phyloP scores from a whole-genome alignment of 2,888 invertebrate species.

The Leucozona laternaria region DNA sequence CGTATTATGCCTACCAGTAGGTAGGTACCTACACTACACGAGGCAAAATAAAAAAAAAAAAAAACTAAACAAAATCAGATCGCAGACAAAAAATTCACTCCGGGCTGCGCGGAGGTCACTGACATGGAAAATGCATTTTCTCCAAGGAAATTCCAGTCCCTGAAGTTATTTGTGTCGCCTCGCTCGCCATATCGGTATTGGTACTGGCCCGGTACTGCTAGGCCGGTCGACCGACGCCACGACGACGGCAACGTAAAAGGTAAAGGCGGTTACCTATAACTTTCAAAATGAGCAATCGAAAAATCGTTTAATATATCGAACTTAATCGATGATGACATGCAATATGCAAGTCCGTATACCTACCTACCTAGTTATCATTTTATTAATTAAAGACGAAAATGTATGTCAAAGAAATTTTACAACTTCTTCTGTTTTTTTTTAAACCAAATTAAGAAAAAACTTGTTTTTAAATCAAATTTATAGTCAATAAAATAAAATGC shows the following conservation, averaged over 20 bases:
- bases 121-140: slow-evolving; percentile 74
- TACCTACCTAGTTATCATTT: slow-evolving; percentile 5
- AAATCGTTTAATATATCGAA: slow-evolving; percentile 35
- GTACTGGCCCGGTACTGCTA: too few species aligned
- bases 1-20: too few species aligned
- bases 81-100: slow-evolving; percentile 54
- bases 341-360: slow-evolving; percentile 20
- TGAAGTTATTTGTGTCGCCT: slow-evolving; percentile 41
- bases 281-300: slow-evolving; percentile 40
- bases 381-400: slow-evolving; percentile 36
- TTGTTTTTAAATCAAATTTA: slow-evolving; percentile 14
- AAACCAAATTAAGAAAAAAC: slow-evolving; percentile 36
- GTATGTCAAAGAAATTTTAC: slow-evolving; percentile 46
- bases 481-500: slow-evolving; percentile 37
- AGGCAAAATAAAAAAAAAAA: slow-evolving; percentile 5
- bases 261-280: not conserved
- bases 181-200: not conserved
- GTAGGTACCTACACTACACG: not conserved
- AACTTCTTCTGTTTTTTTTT: slow-evolving; percentile 51
- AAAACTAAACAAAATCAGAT: slow-evolving; percentile 52
- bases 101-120: slow-evolving; percentile 55
- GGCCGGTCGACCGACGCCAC: not conserved
- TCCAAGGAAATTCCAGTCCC: slow-evolving; percentile 50
- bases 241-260: not conserved
- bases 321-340: slow-evolving; percentile 25